Evolutionary conservation across 2,797 vertebrate genomes (phyloP).

Genomic region (Sebastes wilsoni): DNA sequence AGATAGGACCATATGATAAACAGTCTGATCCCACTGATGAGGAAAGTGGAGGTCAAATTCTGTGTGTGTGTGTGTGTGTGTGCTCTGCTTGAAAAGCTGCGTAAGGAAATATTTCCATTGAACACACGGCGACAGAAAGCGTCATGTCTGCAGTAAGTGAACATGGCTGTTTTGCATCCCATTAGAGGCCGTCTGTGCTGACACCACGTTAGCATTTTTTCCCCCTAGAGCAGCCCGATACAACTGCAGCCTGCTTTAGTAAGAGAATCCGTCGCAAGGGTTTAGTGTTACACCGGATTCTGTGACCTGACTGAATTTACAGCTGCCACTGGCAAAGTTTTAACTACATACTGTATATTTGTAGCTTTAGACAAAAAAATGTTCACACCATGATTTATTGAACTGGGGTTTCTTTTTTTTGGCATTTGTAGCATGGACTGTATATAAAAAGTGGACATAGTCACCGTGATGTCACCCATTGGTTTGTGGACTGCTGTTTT

Average conservation of each 20-base stretch:
- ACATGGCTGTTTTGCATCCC: constrained; percentile 17
- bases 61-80: background rate
- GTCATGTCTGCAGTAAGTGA: constrained; percentile 22
- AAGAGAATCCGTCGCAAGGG: background rate
- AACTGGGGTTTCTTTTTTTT: background rate
- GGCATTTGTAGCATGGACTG: background rate
- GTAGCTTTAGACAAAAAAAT: background rate
- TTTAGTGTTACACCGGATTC: background rate
- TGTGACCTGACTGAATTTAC: background rate
- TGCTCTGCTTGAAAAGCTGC: constrained; percentile 1
- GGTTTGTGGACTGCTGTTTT: no score
- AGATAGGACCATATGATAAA: constrained; percentile 41
- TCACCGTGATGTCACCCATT: no score
- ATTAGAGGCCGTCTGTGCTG: constrained; percentile 23
- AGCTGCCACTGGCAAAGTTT: background rate
- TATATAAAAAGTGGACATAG: no score
- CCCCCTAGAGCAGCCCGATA: background rate
- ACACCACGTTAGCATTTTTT: background rate
- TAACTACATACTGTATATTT: background rate
- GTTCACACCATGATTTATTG: background rate
- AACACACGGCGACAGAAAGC: constrained; percentile 10
- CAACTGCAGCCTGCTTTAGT: background rate
- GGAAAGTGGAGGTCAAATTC: constrained; percentile 39
- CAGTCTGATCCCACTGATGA: constrained; percentile 44
- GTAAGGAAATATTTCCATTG: constrained; percentile 23